Percentiles rank a stretch among this genome's conserved stretches.
phyloP scores from a whole-genome alignment of 2,797 vertebrate genomes.

The Diplodus puntazzo region DNA sequence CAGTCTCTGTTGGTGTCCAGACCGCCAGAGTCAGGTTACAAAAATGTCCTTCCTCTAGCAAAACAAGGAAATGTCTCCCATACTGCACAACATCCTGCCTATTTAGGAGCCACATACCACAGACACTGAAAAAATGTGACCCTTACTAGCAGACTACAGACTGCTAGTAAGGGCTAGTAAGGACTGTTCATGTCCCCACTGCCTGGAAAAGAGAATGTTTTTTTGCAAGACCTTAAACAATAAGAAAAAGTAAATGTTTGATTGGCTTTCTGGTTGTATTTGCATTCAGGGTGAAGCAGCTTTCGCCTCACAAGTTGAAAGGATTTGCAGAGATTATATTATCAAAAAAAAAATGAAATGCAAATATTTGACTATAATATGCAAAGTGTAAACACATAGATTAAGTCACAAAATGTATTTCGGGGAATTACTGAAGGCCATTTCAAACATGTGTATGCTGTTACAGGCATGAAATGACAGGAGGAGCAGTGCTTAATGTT shows the following conservation, averaged over 20 bases:
- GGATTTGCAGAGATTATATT: slow-evolving; percentile 9
- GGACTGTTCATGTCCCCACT: slow-evolving; percentile 37
- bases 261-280: slow-evolving; percentile 22
- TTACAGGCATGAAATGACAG: slow-evolving; percentile 25
- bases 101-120: slow-evolving; percentile 69
- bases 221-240: slow-evolving; percentile 52
- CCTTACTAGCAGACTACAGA: slow-evolving; percentile 56
- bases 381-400: background rate
- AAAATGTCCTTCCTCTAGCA: slow-evolving; percentile 57
- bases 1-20: slow-evolving; percentile 27
- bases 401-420: slow-evolving; percentile 3
- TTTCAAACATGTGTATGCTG: slow-evolving; percentile 4
- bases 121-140: slow-evolving; percentile 60
- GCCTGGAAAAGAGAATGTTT: slow-evolving; percentile 61
- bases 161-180: too few species aligned
- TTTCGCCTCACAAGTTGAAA: slow-evolving; percentile 11
- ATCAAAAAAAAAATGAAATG: background rate
- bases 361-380: slow-evolving; percentile 31
- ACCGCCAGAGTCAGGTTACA: slow-evolving; percentile 27
- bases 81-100: slow-evolving; percentile 80
- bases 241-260: slow-evolving; percentile 2
- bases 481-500: slow-evolving; percentile 31
- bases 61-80: slow-evolving; percentile 76
- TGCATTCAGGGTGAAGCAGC: slow-evolving; percentile 21
- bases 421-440: slow-evolving; percentile 10